Evolutionary conservation across 2,113 vertebrate genomes (phyloP).

Genomic region (Strix aluco): DNA sequence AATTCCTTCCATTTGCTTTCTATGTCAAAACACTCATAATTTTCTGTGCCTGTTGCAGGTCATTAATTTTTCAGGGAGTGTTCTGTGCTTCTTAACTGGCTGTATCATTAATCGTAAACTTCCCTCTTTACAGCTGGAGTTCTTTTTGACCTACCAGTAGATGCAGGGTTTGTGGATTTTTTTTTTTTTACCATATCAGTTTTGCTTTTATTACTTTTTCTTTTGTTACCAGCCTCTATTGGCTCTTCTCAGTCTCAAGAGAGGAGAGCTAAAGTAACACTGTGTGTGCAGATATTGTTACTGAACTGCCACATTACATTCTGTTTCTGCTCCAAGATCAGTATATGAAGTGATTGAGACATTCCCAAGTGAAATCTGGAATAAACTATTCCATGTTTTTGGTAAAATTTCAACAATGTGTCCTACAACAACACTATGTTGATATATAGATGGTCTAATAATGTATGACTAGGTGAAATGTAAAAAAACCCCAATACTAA

Average conservation of each 20-base stretch:
- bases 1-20: neutral
- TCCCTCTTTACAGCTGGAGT: neutral
- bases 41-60: neutral
- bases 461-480: neutral
- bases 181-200: neutral
- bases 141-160: neutral
- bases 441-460: neutral
- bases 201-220: neutral
- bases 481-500: neutral
- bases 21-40: neutral
- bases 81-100: neutral
- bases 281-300: rapidly evolving
- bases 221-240: neutral
- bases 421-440: neutral
- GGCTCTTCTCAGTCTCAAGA: neutral
- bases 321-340: neutral
- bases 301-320: neutral
- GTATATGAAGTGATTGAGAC: neutral
- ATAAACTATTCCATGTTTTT: neutral
- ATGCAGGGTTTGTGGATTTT: neutral
- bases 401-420: neutral
- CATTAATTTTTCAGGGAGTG: neutral
- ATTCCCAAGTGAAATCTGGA: neutral
- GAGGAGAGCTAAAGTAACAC: neutral
- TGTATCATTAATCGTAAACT: neutral